phyloP scores from a whole-genome alignment of 1,140 invertebrate genomes.

The Globodera ellingtonae region DNA sequence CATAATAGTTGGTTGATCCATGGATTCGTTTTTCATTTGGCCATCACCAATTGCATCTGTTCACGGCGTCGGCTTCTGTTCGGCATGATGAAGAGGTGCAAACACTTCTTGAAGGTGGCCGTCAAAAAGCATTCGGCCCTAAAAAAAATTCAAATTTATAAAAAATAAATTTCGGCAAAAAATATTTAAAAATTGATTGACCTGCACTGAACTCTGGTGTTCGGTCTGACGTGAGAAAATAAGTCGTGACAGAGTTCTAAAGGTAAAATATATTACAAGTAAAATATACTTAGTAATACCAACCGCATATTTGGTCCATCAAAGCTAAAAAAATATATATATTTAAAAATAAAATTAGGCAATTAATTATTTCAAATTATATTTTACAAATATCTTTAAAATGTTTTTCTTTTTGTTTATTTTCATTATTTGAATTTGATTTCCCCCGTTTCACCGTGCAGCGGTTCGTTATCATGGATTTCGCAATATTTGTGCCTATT shows the following conservation, averaged over 20 bases:
- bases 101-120: neutral
- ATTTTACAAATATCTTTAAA: too few relatives aligned
- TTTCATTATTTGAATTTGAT: too few relatives aligned
- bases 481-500: too few relatives aligned
- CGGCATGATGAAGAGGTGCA: neutral
- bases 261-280: neutral
- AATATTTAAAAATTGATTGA: neutral
- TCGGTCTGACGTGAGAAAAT: neutral
- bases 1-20: too few relatives aligned
- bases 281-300: neutral
- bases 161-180: neutral
- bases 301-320: neutral
- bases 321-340: neutral
- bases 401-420: too few relatives aligned
- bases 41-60: neutral
- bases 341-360: too few relatives aligned
- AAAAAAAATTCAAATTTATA: neutral
- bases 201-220: neutral
- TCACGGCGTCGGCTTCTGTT: neutral
- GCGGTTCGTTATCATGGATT: too few relatives aligned
- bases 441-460: too few relatives aligned
- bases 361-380: too few relatives aligned
- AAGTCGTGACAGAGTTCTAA: neutral
- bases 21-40: neutral
- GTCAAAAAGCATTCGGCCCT: neutral